Evolutionary conservation across 2,888 invertebrate genomes (phyloP).

Genomic region (Amitus sp.): DNA sequence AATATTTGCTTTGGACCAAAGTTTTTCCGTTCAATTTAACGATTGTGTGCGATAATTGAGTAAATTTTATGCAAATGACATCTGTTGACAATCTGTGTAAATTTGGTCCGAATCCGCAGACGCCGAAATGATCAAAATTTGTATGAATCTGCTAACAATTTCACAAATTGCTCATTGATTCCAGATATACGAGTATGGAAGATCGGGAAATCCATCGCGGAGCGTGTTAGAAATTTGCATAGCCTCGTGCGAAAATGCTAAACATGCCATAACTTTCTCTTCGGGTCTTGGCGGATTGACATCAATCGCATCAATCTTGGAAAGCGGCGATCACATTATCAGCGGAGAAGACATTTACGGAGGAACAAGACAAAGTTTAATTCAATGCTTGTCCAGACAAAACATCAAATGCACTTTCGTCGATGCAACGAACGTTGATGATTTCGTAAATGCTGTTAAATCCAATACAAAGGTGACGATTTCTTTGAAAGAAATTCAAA

Average conservation of each 20-base stretch:
- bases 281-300: conserved; percentile 92
- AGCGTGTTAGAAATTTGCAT: conserved; percentile 88
- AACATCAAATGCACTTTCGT: conserved; percentile 82
- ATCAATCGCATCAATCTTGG: conserved; percentile 78
- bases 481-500: no score
- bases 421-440: conserved; percentile 77
- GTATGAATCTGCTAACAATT: no score
- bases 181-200: conserved; percentile 90
- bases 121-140: no score
- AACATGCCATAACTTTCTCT: conserved; percentile 83
- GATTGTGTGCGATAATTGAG: no score
- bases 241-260: conserved; percentile 89
- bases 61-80: no score
- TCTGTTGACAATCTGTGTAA: no score
- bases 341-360: conserved; percentile 95
- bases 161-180: no score
- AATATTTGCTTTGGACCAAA: no score
- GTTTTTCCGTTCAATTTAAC: no score
- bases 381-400: conserved; percentile 73
- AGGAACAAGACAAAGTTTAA: conserved; percentile 84
- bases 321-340: conserved; percentile 88
- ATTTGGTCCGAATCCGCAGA: no score
- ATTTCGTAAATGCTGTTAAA: conserved; percentile 76
- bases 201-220: conserved; percentile 95
- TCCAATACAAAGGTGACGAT: conserved; percentile 86